Conservation (phyloP, 2,113 vertebrate genomes). For the Nymphicus hollandicus region DNA sequence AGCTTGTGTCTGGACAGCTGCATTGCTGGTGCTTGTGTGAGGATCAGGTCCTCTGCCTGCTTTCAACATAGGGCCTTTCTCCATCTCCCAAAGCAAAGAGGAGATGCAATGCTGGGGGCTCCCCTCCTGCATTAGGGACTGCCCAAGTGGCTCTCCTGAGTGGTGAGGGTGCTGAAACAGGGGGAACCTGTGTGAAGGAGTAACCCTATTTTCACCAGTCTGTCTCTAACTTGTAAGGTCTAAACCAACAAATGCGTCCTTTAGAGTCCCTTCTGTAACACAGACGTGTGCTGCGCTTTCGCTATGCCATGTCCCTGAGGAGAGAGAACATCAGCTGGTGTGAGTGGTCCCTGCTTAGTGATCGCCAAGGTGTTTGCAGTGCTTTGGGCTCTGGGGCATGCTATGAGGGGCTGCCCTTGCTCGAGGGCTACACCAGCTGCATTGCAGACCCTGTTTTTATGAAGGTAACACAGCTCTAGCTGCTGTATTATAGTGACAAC, state of each 20-base stretch:
- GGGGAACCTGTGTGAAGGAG: neutral
- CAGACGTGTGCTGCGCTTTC: neutral
- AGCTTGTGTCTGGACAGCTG: neutral
- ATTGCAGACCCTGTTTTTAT: neutral
- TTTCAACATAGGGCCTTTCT: neutral
- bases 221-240: neutral
- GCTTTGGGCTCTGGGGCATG: rapidly evolving
- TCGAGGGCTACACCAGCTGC: neutral
- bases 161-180: neutral
- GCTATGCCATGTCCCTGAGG: neutral
- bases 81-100: neutral
- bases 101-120: neutral
- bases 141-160: neutral
- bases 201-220: neutral
- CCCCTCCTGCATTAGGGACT: neutral
- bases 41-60: neutral
- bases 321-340: neutral
- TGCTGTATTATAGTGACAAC: neutral
- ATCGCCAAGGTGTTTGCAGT: neutral
- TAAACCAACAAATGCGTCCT: neutral
- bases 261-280: neutral
- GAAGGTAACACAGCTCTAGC: neutral
- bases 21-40: neutral
- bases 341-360: neutral
- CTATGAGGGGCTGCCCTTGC: neutral